phyloP scores from a whole-genome alignment of 1,140 invertebrate species.

The Calephelis nemesis region DNA sequence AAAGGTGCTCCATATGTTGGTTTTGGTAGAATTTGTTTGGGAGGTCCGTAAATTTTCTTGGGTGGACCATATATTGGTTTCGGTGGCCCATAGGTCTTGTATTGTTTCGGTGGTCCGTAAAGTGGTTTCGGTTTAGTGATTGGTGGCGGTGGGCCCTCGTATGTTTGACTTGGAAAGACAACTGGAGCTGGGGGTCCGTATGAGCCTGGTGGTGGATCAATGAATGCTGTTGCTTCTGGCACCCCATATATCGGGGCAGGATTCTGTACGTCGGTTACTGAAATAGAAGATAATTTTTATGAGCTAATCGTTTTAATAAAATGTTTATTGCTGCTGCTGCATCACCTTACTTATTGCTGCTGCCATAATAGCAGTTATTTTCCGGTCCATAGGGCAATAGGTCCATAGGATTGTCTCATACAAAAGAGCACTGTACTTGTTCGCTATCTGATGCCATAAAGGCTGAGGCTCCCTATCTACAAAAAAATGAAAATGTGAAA shows the following conservation, averaged over 20 bases:
- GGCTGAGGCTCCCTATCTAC: too few species aligned
- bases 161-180: slow-evolving; percentile 55
- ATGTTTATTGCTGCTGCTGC: too few species aligned
- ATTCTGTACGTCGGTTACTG: slow-evolving; percentile 63
- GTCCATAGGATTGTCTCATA: too few species aligned
- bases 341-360: too few species aligned
- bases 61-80: slow-evolving; percentile 70
- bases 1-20: slow-evolving; percentile 31
- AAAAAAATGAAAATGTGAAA: too few species aligned
- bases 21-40: slow-evolving; percentile 59
- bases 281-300: slow-evolving; percentile 7
- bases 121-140: slow-evolving; percentile 70
- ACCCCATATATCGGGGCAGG: slow-evolving; percentile 79
- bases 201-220: slow-evolving; percentile 72
- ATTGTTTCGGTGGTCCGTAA: slow-evolving; percentile 62
- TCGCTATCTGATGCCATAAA: too few species aligned
- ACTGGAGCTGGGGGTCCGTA: slow-evolving; percentile 63
- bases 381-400: too few species aligned
- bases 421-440: too few species aligned
- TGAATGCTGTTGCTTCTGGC: slow-evolving; percentile 69
- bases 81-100: slow-evolving; percentile 66
- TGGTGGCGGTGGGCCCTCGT: slow-evolving; percentile 65
- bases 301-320: too few species aligned
- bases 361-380: too few species aligned
- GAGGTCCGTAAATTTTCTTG: slow-evolving; percentile 64